phyloP scores from a whole-genome alignment of 2,888 invertebrate genomes.

The Ornithoptera alexandrae region DNA sequence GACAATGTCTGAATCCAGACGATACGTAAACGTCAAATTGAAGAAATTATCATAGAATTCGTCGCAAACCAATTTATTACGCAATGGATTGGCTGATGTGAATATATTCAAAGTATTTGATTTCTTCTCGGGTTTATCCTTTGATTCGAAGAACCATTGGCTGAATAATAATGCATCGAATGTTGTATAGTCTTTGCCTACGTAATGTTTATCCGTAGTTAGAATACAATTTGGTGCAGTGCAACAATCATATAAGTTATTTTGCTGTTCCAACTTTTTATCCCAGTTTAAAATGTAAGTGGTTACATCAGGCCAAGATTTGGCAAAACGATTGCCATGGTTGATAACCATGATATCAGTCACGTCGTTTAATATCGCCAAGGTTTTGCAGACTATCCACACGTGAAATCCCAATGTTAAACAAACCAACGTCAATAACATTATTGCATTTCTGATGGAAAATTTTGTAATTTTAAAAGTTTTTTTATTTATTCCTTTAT shows the following conservation, averaged over 20 bases:
- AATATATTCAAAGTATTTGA: conserved; percentile 45
- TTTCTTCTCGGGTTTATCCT: conserved; percentile 38
- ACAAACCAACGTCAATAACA: conserved; percentile 10
- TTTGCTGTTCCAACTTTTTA: conserved; percentile 27
- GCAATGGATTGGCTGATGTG: conserved; percentile 46
- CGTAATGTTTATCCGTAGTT: conserved; percentile 41
- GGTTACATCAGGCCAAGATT: conserved; percentile 3
- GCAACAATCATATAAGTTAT: conserved; percentile 37
- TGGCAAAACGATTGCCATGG: conserved; percentile 11
- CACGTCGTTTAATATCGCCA: conserved; percentile 18
- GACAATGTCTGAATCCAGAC: conserved; percentile 55
- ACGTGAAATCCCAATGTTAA: conserved; percentile 17
- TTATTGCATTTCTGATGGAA: conserved; percentile 15
- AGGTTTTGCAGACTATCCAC: conserved; percentile 23
- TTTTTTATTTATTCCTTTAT: conserved; percentile 15
- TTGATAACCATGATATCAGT: conserved; percentile 22
- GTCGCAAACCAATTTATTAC: conserved; percentile 49
- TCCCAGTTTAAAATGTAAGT: conserved; percentile 22
- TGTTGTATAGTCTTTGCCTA: conserved; percentile 36
- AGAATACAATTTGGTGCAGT: conserved; percentile 44
- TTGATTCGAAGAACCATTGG: conserved; percentile 36
- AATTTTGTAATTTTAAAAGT: conserved; percentile 12
- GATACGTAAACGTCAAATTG: conserved; percentile 60
- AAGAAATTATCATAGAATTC: conserved; percentile 52
- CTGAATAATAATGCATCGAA: conserved; percentile 52